These are phyloP conservation scores for Osmerus mordax DNA, from an alignment of 2,113 vertebrate species.

Conservation along the genomic window DNA sequence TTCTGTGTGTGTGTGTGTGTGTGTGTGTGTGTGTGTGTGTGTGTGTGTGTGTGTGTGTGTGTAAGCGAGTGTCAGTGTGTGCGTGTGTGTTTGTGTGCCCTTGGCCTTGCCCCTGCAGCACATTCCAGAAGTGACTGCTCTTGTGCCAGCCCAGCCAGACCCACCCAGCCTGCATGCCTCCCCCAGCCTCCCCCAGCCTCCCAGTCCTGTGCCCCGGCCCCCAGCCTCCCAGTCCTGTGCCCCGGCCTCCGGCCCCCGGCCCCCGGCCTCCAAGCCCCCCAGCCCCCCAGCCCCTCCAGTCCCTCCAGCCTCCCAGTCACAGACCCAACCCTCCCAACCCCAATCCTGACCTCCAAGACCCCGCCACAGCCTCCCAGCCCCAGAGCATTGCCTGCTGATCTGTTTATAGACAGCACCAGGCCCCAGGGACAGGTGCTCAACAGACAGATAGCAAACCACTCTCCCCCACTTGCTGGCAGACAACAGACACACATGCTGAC, in stretches of 20 bases:
- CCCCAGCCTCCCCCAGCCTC: background rate
- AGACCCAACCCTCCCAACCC: background rate
- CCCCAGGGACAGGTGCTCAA: conserved; percentile 53
- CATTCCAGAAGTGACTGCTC: conserved; percentile 35
- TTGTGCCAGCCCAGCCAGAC: conserved; percentile 13
- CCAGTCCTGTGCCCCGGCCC: no score
- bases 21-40: conserved; percentile 8
- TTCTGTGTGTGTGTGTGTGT: background rate
- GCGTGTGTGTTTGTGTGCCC: conserved; percentile 15
- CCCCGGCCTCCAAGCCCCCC: conserved; percentile 1
- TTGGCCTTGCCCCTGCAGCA: conserved; percentile 39
- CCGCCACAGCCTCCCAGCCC: background rate
- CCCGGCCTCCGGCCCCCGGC: background rate
- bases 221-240: no score
- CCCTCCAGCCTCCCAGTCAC: conserved; percentile 1
- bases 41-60: background rate
- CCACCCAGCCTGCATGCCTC: background rate
- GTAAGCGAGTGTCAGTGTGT: conserved; percentile 1
- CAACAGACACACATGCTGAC: conserved; percentile 16
- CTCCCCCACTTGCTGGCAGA: conserved; percentile 24
- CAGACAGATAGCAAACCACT: conserved; percentile 39
- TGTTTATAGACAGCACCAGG: conserved; percentile 41
- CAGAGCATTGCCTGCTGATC: conserved; percentile 27
- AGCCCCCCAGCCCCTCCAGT: background rate
- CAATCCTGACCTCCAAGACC: no score